These are phyloP conservation scores for Phytoseiulus persimilis DNA, from an alignment of 2,888 invertebrate genomes.

Conservation along the genomic window DNA sequence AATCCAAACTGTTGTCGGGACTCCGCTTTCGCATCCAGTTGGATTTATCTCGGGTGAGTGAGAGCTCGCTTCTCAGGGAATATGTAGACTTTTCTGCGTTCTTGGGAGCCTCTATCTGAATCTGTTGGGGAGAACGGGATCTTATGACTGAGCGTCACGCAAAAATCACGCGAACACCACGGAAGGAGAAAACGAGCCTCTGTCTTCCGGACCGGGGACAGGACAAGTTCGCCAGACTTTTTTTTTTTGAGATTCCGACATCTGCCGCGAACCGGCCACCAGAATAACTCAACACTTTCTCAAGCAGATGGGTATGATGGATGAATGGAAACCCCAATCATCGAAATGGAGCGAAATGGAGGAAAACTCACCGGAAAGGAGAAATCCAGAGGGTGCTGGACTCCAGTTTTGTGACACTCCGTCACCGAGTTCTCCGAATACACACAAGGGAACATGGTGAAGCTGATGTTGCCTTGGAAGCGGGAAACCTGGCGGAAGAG, in stretches of 20 bases:
- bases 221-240: not conserved
- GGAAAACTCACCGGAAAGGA: not conserved
- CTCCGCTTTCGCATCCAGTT: not conserved
- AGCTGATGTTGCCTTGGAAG: slow-evolving; percentile 10
- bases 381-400: not conserved
- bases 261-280: too few species aligned
- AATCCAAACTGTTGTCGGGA: not conserved
- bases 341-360: too few species aligned
- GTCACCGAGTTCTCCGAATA: not conserved
- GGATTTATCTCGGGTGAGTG: not conserved
- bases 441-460: slow-evolving; percentile 16
- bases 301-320: too few species aligned
- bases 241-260: not conserved
- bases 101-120: not conserved
- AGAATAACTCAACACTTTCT: too few species aligned
- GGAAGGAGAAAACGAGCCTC: too few species aligned
- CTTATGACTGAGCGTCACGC: not conserved
- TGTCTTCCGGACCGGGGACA: too few species aligned
- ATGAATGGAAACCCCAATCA: too few species aligned
- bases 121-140: not conserved
- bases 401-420: not conserved
- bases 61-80: not conserved
- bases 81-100: not conserved
- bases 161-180: too few species aligned
- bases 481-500: not conserved